Base-by-base conservation (phyloP, 1,140 invertebrate species). In the Melanaphis sacchari region DNA sequence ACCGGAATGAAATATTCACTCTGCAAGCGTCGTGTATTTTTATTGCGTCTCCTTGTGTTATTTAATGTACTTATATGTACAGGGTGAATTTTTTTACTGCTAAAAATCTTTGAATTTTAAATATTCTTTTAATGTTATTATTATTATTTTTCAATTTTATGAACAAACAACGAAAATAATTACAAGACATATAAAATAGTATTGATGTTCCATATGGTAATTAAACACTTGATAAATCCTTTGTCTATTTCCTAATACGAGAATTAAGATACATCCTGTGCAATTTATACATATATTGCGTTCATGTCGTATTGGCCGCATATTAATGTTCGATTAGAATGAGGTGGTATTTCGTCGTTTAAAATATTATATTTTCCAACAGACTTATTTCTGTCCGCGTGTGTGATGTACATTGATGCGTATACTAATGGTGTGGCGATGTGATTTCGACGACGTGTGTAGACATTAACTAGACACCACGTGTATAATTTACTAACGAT, bases 401-500 rank as follows among this genome's bases (percentile, higher is more conserved):
- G 11, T 43, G 59, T 76, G 15, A 76, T 76, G n/a, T 18, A 36
- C 7, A 36, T 76, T 15, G 4, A 66, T 15, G 59, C 31, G 31
- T 66, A n/a, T n/a, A n/a, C n/a, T 4, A 15, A 49, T 49, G 46
- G 46, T 3, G 46, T 15, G 4, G 31, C n/a, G 59, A n/a, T 76
- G n/a, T 36, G 31, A 76, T 76, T 31, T 76, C 59, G n/a, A 76
- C 59, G 59, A 18, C n/a, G 59, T 41, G 40, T 38, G 81, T 40
- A 84, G 40, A 82, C 76, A 38, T 8, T 41, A 41, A 3, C 82
- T 87, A 43, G 84, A 87, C 84, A 87, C 41, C 84, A 36, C 85
- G 85, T 88, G 85, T 49, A n/a, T 87, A 31, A 87, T 87, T 87
- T 87, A 43, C 26, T 38, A 38, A 43, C 84, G 84, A 87, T 43